Percentiles rank a stretch among this genome's conserved stretches.
Evolutionary conservation across 2,113 vertebrate genomes (phyloP).

Genomic region (Pelusios castaneus): DNA sequence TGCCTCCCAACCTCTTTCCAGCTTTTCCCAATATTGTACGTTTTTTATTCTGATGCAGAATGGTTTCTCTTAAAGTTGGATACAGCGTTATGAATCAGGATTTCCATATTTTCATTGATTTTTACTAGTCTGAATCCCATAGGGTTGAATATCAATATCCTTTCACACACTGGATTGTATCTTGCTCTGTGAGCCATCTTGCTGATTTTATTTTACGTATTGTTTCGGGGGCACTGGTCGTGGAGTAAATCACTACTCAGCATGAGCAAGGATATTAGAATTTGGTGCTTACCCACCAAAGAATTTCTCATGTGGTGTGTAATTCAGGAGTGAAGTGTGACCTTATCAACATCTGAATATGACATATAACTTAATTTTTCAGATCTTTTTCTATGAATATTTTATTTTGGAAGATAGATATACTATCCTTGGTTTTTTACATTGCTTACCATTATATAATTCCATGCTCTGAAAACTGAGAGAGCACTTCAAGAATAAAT

Average conservation of each 20-base stretch:
- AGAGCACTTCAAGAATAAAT: not conserved
- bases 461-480: not conserved
- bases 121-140: not conserved
- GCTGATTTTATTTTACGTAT: not conserved
- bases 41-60: conserved; percentile 34
- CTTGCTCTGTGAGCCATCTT: not conserved
- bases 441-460: not conserved
- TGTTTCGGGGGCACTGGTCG: not conserved
- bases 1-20: conserved; percentile 14
- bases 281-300: not conserved
- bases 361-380: not conserved
- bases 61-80: conserved; percentile 34
- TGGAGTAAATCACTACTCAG: not conserved
- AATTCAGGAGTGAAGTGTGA: not conserved
- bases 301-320: not conserved
- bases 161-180: not conserved
- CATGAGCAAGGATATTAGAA: not conserved
- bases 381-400: not conserved
- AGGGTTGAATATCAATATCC: conserved; percentile 10
- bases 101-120: conserved; percentile 18
- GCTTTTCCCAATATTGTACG: not conserved
- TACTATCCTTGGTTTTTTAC: not conserved
- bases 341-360: not conserved
- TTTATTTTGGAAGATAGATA: not conserved
- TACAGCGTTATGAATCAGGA: conserved; percentile 12